Evolutionary conservation across 1,140 invertebrate genomes (phyloP).

Genomic region (Pseudomyrmex dendroicus): DNA sequence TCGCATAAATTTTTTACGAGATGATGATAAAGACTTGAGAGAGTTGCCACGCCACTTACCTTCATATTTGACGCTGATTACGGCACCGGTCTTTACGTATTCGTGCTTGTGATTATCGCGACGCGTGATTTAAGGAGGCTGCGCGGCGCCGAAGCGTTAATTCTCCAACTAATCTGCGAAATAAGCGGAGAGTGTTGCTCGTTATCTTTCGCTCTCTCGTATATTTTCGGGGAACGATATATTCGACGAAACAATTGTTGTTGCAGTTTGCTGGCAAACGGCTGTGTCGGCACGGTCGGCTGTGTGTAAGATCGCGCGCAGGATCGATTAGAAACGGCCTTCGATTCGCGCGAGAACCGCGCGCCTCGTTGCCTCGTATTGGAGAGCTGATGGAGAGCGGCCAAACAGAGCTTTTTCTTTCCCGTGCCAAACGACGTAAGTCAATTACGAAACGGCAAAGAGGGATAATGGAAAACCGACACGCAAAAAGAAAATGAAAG

Average conservation of each 20-base stretch:
- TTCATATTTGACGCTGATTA: slow-evolving; percentile 55
- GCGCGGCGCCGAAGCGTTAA: slow-evolving; percentile 11
- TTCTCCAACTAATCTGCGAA: slow-evolving; percentile 56
- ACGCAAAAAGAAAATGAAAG: neutral
- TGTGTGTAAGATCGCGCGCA: slow-evolving; percentile 31
- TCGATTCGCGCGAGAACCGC: slow-evolving; percentile 58
- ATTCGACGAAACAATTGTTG: slow-evolving; percentile 14
- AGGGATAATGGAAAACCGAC: slow-evolving; percentile 41
- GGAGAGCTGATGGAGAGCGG: slow-evolving; percentile 52
- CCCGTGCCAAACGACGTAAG: slow-evolving; percentile 51
- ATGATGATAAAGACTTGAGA: slow-evolving; percentile 36
- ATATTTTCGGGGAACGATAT: slow-evolving; percentile 7
- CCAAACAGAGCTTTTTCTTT: slow-evolving; percentile 65
- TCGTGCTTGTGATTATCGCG: slow-evolving; percentile 58
- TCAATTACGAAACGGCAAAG: slow-evolving; percentile 64
- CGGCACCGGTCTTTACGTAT: slow-evolving; percentile 54
- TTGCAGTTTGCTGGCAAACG: slow-evolving; percentile 26
- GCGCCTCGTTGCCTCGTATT: slow-evolving; percentile 57
- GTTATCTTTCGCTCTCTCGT: slow-evolving; percentile 22
- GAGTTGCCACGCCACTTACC: slow-evolving; percentile 1
- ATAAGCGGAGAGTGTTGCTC: slow-evolving; percentile 19
- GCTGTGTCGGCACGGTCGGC: neutral
- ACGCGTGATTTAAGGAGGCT: slow-evolving; percentile 54
- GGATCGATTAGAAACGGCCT: slow-evolving; percentile 60
- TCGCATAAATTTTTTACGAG: slow-evolving; percentile 44